Base-by-base conservation (phyloP, 2,797 vertebrate genomes). In the Acropternis orthonyx region DNA sequence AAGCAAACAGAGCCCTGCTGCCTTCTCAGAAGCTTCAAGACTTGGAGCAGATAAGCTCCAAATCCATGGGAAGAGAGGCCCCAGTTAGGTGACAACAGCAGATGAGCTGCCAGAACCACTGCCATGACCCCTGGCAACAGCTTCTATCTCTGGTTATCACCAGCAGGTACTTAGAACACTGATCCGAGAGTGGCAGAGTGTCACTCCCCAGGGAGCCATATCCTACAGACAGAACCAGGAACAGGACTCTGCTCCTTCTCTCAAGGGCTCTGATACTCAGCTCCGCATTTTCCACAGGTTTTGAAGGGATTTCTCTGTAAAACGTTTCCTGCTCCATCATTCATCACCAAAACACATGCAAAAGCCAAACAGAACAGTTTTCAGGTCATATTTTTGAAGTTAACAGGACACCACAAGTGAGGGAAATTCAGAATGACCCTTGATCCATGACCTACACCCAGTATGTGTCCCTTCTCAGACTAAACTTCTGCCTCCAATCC, bases 401-500 rank as follows among this genome's bases (percentile, higher is more conserved):
- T 16, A 65, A 43, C 0, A 54, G 23, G 2, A 49, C 20, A 55
- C 12, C 28, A 61, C 3, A 8, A 68, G 27, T 3, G 32, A 73
- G 10, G 27, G 10, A 88, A 43, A 65, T 21, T 8, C 24, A 75
- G 23, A 89, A 34, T 7, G 18, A 58, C 21, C 24, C 30, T 72
- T 46, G 39, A 63, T 43, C 32, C 13, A 59, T 0, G 0, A 79
- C 16, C 26, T 12, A 24, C 5, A 43, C 9, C 23, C 32, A 55
- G 77, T 20, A 1, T 20, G 9, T 8, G 52, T 5, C 10, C 12
- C 9, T 88, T 80, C 65, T 85, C 10, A 75, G 85, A 58, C 58
- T 24, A 2, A 52, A 73, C n/a, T 80, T 69, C 34, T 49, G 27
- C 69, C 74, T 88, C 67, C 14, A 69, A 39, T 3, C 23, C 36